Evolutionary conservation across 2,113 vertebrate species (phyloP).

Genomic region (Lota lota): DNA sequence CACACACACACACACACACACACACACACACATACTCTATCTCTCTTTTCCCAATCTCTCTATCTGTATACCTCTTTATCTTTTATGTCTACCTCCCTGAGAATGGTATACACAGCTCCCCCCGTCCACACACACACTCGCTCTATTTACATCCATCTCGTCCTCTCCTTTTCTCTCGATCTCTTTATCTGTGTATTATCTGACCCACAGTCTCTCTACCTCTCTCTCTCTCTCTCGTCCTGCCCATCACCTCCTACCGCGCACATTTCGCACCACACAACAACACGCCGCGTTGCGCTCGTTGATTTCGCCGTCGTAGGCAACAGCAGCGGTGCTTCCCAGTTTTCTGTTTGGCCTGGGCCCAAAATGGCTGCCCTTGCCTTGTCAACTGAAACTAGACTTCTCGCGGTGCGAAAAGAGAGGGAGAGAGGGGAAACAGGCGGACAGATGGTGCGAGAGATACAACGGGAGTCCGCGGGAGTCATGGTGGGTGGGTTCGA

Average conservation of each 20-base stretch:
- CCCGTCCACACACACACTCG: too few relatives aligned
- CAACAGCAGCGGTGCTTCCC: not conserved
- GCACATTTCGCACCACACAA: too few relatives aligned
- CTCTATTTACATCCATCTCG: too few relatives aligned
- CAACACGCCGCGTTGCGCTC: too few relatives aligned
- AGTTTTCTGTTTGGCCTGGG: not conserved
- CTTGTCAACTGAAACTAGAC: conserved; percentile 17
- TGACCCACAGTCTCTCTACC: too few relatives aligned
- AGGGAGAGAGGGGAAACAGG: not conserved
- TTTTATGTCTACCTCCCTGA: too few relatives aligned
- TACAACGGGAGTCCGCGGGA: not conserved
- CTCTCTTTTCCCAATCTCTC: not conserved
- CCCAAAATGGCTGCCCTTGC: conserved; percentile 26
- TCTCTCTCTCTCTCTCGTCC: conserved; percentile 1
- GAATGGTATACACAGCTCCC: too few relatives aligned
- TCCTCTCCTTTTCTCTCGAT: too few relatives aligned
- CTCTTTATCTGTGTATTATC: not conserved
- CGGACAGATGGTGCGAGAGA: conserved; percentile 48
- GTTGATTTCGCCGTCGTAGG: too few relatives aligned
- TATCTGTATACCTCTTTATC: not conserved
- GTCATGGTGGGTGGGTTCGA: too few relatives aligned
- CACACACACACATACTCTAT: not conserved
- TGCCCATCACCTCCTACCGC: not conserved
- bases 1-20: too few relatives aligned
- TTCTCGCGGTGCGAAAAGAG: conserved; percentile 5